A percentile compares a stretch with the other conserved stretches of the same genome.
These are phyloP conservation scores for Pocillopora damicornis DNA, from an alignment of 64 coral and sea anemone genomes.

Conservation along the genomic window DNA sequence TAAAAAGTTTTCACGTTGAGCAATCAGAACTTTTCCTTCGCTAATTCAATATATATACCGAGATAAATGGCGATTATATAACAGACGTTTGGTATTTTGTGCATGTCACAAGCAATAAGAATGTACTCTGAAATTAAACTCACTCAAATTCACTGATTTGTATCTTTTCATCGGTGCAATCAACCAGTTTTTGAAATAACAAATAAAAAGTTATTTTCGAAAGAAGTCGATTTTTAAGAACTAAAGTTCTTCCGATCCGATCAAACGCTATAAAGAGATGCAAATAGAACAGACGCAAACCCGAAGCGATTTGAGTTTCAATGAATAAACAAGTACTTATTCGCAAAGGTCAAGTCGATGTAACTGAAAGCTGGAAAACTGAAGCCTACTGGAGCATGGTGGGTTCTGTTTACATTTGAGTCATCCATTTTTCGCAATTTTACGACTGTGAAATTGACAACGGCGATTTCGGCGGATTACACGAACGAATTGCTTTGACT, in stretches of 20 bases:
- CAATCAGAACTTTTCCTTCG: slow-evolving; percentile 2
- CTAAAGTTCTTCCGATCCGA: no score
- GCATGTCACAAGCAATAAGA: not conserved
- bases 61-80: not conserved
- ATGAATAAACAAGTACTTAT: not conserved
- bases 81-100: not conserved
- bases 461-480: slow-evolving; percentile 3
- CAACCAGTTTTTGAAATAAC: no score
- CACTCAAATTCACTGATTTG: no score
- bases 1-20: not conserved
- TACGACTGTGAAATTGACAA: slow-evolving; percentile 30
- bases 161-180: no score
- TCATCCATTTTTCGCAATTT: slow-evolving; percentile 20
- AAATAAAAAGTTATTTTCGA: no score
- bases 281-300: not conserved
- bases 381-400: not conserved
- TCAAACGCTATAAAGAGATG: no score
- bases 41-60: slow-evolving; percentile 10
- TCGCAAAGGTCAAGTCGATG: slow-evolving; percentile 16
- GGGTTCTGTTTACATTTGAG: slow-evolving; percentile 14
- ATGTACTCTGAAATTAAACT: no score
- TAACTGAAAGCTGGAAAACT: not conserved
- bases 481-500: slow-evolving; percentile 8
- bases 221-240: no score
- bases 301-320: not conserved